Conservation (phyloP, 2,888 invertebrate species). For the Hoplodrina ambigua region DNA sequence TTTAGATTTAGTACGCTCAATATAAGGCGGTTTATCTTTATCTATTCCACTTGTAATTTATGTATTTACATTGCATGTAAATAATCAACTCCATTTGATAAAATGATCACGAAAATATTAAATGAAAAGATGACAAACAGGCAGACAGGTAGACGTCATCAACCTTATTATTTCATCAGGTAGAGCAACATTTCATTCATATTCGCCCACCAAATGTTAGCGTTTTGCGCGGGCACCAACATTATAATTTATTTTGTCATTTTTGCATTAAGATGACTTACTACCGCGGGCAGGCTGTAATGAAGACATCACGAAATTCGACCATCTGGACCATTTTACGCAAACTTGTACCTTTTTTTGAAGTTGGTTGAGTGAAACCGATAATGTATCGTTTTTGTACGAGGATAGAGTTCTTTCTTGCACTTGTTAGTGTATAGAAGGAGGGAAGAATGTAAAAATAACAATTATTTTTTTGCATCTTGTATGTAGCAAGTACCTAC, state of each 20-base stretch:
- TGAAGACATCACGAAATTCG: slow-evolving; percentile 74
- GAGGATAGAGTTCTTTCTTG: not conserved
- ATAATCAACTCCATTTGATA: too few relatives aligned
- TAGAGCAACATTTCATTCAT: slow-evolving; percentile 65
- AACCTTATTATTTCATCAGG: slow-evolving; percentile 45
- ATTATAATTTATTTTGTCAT: slow-evolving; percentile 77
- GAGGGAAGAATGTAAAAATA: not conserved
- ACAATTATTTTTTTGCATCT: not conserved
- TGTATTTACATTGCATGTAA: too few relatives aligned
- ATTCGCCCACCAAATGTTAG: slow-evolving; percentile 64
- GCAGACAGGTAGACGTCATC: not conserved
- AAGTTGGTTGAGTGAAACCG: slow-evolving; percentile 3
- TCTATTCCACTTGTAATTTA: too few relatives aligned
- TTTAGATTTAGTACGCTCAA: too few relatives aligned
- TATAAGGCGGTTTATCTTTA: too few relatives aligned
- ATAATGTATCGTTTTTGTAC: not conserved
- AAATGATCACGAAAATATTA: too few relatives aligned
- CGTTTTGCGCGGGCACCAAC: slow-evolving; percentile 66
- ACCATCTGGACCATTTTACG: slow-evolving; percentile 65
- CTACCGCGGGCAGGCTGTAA: slow-evolving; percentile 65
- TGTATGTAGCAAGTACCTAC: not conserved
- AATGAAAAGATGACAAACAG: not conserved
- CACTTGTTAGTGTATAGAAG: slow-evolving; percentile 2
- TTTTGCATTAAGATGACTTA: slow-evolving; percentile 73
- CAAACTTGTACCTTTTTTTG: slow-evolving; percentile 30